These are phyloP conservation scores for Camptogramma bilineatum DNA, from an alignment of 2,888 invertebrate species.

Conservation along the genomic window DNA sequence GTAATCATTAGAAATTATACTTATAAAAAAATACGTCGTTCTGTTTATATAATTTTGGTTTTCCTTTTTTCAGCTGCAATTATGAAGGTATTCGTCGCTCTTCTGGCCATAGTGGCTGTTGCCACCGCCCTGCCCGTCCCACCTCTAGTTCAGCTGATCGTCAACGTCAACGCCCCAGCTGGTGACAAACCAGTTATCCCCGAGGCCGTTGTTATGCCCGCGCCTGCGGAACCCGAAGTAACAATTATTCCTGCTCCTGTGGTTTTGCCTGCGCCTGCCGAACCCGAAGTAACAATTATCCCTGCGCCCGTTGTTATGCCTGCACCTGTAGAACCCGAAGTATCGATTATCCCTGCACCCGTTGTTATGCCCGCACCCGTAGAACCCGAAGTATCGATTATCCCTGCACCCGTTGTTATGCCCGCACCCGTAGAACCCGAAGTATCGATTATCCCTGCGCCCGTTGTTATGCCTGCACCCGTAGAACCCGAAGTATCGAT, in stretches of 20 bases:
- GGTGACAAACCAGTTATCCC: constrained; percentile 30
- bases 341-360: constrained; percentile 1
- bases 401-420: constrained; percentile 8
- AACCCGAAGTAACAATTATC: background rate
- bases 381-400: background rate
- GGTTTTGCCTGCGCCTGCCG: constrained; percentile 4
- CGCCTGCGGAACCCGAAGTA: constrained; percentile 5
- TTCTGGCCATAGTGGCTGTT: constrained; percentile 60
- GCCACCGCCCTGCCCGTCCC: constrained; percentile 58
- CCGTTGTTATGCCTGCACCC: constrained; percentile 14
- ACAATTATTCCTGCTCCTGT: background rate
- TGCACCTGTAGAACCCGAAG: constrained; percentile 1
- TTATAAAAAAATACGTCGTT: background rate
- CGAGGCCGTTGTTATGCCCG: constrained; percentile 12
- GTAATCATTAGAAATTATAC: background rate
- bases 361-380: constrained; percentile 3
- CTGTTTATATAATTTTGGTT: background rate
- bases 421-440: background rate
- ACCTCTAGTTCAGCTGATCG: constrained; percentile 62
- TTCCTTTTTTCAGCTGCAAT: constrained; percentile 31
- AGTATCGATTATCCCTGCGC: constrained; percentile 7
- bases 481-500: constrained; percentile 1
- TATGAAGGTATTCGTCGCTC: constrained; percentile 61
- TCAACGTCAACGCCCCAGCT: constrained; percentile 58
- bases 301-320: constrained; percentile 5